These are phyloP conservation scores for Apotomis turbidana DNA, from an alignment of 2,888 invertebrate species.

Conservation along the genomic window DNA sequence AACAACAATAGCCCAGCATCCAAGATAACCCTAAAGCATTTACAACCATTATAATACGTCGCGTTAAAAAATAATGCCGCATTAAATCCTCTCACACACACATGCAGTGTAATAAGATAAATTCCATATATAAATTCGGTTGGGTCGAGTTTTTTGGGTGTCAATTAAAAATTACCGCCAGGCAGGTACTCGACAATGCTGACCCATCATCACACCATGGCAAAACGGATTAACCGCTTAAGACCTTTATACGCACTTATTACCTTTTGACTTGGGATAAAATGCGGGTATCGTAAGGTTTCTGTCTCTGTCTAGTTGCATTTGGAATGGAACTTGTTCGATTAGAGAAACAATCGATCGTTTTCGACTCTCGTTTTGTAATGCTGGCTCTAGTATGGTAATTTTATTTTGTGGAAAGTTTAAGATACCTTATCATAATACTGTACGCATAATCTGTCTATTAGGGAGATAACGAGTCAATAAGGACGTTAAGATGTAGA, in stretches of 20 bases:
- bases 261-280: neutral
- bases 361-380: neutral
- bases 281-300: neutral
- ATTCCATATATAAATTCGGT: conserved; percentile 77
- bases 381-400: conserved; percentile 8
- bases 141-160: conserved; percentile 74
- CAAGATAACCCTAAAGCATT: conserved; percentile 44
- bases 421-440: conserved; percentile 5
- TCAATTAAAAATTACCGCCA: conserved; percentile 81
- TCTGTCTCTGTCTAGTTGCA: conserved; percentile 26
- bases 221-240: conserved; percentile 11
- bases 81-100: conserved; percentile 64
- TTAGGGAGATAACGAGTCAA: neutral
- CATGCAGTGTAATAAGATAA: conserved; percentile 73
- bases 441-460: neutral
- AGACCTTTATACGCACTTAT: neutral
- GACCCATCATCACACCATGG: conserved; percentile 40
- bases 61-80: conserved; percentile 58
- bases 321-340: conserved; percentile 31
- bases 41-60: conserved; percentile 53
- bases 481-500: neutral
- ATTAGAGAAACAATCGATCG: conserved; percentile 24
- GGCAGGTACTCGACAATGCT: conserved; percentile 73
- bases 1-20: conserved; percentile 31
- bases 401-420: conserved; percentile 20